Evolutionary conservation across 2,113 vertebrate genomes (phyloP), one percentile per base, ranked within the genome.

Genomic region (Rhinogobius similis): DNA sequence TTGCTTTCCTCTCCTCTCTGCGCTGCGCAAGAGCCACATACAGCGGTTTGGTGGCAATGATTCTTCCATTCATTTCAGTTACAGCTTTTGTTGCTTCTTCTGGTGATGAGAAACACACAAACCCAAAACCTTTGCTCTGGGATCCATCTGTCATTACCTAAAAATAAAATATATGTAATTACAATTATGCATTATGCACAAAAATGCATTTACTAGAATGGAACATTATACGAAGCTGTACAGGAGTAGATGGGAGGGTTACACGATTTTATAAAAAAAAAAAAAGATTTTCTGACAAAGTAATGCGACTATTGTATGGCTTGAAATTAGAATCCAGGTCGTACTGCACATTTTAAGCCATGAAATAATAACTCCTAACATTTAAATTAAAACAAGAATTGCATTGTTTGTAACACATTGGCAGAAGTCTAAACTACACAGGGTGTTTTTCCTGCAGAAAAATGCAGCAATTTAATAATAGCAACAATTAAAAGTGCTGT

Each of bases 41-140:
- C 48, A 99, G 94, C 0, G 98, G 98, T 87, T 99, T 99, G 1
- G 96, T 97, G 48, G 96, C 94, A 67, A 99, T 92, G 0, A 99
- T 96, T 18, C 96, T 90, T 21, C 98, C 98, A 0, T 98, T 99
- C 98, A 98, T 98, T 81, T 99, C 98, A 0, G 98, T 99, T 65
- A 99, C 97, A 0, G 98, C 97, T 88, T 98, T 98, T 0, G 97
- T 98, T 0, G 98, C 98, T 86, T 99, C 97, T 86, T 98, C 97
- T 27, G 97, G 97, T 59, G 97, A 98, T 36, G 97, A 98, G 91
- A 99, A 99, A 87, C 98, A 99, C 78, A 99, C 98, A 81, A 99
- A 99, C 36, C 97, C 97, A 86, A 99, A 99, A 62, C 98, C 98
- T 85, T 97, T 98, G 93, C 97, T 98, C 89, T 96, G 96, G 77